Evolutionary conservation across 1,140 invertebrate species (phyloP).

Genomic region (Apolygus lucorum): DNA sequence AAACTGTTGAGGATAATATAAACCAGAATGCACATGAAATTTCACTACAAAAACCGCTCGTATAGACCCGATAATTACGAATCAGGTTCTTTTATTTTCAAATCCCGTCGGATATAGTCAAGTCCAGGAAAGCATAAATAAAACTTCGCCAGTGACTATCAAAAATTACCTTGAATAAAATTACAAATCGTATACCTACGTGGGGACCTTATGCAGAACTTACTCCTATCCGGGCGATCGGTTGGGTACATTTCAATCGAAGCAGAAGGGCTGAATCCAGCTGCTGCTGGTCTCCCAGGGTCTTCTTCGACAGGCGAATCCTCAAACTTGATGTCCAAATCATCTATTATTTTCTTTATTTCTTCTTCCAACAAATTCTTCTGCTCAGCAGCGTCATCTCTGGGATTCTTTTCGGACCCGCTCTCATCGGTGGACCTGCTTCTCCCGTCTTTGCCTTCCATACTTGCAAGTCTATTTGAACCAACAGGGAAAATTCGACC

Average conservation of each 20-base stretch:
- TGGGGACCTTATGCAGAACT: neutral
- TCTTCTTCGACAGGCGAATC: neutral
- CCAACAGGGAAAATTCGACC: too few species aligned
- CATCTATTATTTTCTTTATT: slow-evolving; percentile 4
- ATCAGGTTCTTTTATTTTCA: too few species aligned
- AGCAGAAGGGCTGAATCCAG: neutral
- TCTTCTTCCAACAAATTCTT: neutral
- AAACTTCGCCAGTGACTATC: too few species aligned
- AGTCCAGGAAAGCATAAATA: too few species aligned
- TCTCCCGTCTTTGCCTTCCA: neutral
- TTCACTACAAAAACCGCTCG: too few species aligned
- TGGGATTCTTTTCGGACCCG: neutral
- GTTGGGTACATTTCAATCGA: neutral
- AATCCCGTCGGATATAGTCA: too few species aligned
- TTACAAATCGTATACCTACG: neutral
- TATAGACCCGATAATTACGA: too few species aligned
- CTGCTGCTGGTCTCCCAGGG: neutral
- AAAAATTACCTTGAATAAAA: neutral
- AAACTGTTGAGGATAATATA: too few species aligned
- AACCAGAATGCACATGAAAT: too few species aligned
- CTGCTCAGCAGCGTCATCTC: neutral
- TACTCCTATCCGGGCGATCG: neutral
- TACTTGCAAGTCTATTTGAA: too few species aligned
- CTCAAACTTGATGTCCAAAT: neutral
- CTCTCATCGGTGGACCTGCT: neutral